These are phyloP conservation scores for Phalangium opilio DNA, from an alignment of 2,888 invertebrate species.

Conservation along the genomic window DNA sequence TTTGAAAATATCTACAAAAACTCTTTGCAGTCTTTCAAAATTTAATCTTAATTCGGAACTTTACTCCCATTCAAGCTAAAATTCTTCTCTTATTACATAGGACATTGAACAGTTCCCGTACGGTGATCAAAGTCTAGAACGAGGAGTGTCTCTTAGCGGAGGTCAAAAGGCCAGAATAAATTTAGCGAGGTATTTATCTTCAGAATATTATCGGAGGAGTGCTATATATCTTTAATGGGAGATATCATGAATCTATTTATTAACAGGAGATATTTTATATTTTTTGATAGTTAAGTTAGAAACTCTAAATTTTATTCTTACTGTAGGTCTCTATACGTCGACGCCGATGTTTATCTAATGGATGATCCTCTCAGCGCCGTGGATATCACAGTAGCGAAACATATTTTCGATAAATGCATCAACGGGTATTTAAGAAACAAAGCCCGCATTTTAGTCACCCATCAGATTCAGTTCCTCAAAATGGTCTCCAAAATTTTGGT, in stretches of 20 bases:
- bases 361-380: slow-evolving; percentile 38
- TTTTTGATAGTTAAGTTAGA: no score
- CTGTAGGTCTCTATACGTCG: slow-evolving; percentile 30
- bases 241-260: no score
- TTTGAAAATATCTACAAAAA: no score
- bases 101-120: slow-evolving; percentile 37
- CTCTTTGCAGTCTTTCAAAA: no score
- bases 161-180: slow-evolving; percentile 71
- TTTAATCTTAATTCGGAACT: no score
- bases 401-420: slow-evolving; percentile 35
- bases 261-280: no score
- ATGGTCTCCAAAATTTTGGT: slow-evolving; percentile 22
- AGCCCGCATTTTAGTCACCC: slow-evolving; percentile 35
- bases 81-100: slow-evolving; percentile 5
- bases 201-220: no score
- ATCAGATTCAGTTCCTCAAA: slow-evolving; percentile 37
- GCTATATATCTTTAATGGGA: no score
- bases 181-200: slow-evolving; percentile 33
- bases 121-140: slow-evolving; percentile 61
- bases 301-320: no score
- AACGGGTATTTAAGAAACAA: slow-evolving; percentile 30
- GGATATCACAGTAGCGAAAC: slow-evolving; percentile 32
- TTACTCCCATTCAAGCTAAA: no score
- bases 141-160: slow-evolving; percentile 77
- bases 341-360: slow-evolving; percentile 35